These are phyloP conservation scores for Oncorhynchus gorbuscha DNA, from an alignment of 2,113 vertebrate genomes.

Conservation along the genomic window DNA sequence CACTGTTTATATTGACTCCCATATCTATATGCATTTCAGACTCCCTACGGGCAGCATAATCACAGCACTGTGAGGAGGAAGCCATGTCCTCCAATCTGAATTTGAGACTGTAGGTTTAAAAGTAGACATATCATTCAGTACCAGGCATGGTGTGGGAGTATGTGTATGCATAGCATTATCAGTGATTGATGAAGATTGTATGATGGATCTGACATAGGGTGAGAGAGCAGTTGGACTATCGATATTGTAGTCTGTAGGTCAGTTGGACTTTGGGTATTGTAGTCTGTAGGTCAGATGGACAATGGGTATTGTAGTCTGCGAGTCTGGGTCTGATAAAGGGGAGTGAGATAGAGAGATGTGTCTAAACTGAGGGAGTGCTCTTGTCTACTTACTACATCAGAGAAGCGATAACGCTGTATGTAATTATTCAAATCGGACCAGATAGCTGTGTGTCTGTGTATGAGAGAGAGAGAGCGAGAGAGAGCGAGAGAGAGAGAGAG, in stretches of 20 bases:
- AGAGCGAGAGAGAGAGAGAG: too few relatives aligned
- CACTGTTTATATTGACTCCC: conserved; percentile 34
- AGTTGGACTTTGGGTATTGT: not conserved
- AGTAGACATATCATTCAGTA: not conserved
- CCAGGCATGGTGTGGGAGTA: conserved; percentile 11
- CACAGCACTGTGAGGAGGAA: not conserved
- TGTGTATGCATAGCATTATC: conserved; percentile 2
- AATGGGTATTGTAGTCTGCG: conserved; percentile 2
- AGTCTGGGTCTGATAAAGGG: conserved; percentile 30
- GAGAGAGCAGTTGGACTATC: conserved; percentile 22
- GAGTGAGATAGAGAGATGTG: conserved; percentile 21
- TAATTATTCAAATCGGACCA: not conserved
- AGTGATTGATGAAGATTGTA: conserved; percentile 25
- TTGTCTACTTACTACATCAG: not conserved
- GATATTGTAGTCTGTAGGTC: conserved; percentile 28
- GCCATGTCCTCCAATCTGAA: conserved; percentile 6
- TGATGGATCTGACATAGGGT: conserved; percentile 13
- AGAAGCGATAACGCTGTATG: not conserved
- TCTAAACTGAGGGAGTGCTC: not conserved
- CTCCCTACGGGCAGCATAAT: conserved; percentile 1
- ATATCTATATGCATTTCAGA: conserved; percentile 24
- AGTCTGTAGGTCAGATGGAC: too few relatives aligned
- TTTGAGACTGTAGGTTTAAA: not conserved
- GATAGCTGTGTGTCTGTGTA: too few relatives aligned
- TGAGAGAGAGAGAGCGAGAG: too few relatives aligned